These are phyloP conservation scores for Catostylus mosaicus DNA, from an alignment of 30 jellyfish, hydroid and myxozoan species.

Conservation along the genomic window DNA sequence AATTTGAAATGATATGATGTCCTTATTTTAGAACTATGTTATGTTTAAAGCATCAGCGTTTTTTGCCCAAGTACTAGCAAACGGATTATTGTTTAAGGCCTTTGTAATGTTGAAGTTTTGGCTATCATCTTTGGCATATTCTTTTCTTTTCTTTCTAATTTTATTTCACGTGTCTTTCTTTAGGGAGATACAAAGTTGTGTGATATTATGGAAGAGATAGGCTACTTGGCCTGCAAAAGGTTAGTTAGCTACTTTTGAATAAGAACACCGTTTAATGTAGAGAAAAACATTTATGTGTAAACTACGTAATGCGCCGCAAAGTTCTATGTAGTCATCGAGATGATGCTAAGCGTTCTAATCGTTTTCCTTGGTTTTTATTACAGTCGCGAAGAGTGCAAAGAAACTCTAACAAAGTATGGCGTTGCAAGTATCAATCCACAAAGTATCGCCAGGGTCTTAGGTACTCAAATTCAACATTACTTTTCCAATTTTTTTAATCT, in stretches of 20 bases:
- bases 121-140: too few species aligned
- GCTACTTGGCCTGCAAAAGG: slow-evolving; percentile 79
- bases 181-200: slow-evolving; percentile 73
- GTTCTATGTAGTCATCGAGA: not conserved
- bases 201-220: slow-evolving; percentile 84
- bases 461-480: slow-evolving; percentile 7
- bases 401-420: slow-evolving; percentile 66
- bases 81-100: too few species aligned
- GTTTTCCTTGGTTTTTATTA: not conserved
- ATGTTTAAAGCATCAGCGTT: too few species aligned
- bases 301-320: too few species aligned
- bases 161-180: not conserved
- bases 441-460: slow-evolving; percentile 83
- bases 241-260: slow-evolving; percentile 6
- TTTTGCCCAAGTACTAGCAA: too few species aligned
- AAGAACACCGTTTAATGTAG: too few species aligned
- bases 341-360: not conserved
- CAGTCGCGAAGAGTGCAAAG: slow-evolving; percentile 94
- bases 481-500: too few species aligned
- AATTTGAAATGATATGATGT: too few species aligned
- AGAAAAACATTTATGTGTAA: too few species aligned
- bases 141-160: too few species aligned
- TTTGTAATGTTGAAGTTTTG: too few species aligned
- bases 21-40: too few species aligned
- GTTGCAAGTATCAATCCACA: slow-evolving; percentile 76